These are phyloP conservation scores for Chloropsis hardwickii DNA, from an alignment of 2,113 vertebrate genomes.

Conservation along the genomic window DNA sequence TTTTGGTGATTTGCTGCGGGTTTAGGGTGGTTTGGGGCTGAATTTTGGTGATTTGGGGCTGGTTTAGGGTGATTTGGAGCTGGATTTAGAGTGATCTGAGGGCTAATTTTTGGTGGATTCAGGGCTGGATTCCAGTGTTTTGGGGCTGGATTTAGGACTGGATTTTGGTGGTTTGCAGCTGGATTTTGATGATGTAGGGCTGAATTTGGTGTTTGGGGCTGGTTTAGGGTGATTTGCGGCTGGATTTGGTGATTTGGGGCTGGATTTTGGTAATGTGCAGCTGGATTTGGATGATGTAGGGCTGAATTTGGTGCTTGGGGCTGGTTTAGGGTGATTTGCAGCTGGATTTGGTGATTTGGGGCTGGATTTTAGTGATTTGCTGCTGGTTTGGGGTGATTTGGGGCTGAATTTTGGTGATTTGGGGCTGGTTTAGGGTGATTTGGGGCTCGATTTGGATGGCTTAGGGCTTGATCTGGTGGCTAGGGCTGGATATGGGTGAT, in stretches of 20 bases:
- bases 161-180: too few species aligned
- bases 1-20: too few species aligned
- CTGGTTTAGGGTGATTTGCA: background rate
- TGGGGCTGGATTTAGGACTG: background rate
- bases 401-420: background rate
- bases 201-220: too few species aligned
- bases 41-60: too few species aligned
- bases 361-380: background rate
- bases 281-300: background rate
- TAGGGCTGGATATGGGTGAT: too few species aligned
- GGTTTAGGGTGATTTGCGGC: background rate
- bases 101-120: too few species aligned
- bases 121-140: too few species aligned
- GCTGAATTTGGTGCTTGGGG: background rate
- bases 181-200: too few species aligned
- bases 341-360: background rate
- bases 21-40: too few species aligned
- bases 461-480: background rate
- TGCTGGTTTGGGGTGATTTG: too few species aligned
- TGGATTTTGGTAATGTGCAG: background rate
- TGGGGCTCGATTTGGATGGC: background rate
- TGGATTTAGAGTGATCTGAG: too few species aligned
- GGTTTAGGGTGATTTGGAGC: too few species aligned
- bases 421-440: background rate
- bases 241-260: background rate